A percentile compares a stretch with the other conserved stretches of the same genome.
Evolutionary conservation across 2,113 vertebrate species (phyloP).

Genomic region (Phoenicopterus ruber): DNA sequence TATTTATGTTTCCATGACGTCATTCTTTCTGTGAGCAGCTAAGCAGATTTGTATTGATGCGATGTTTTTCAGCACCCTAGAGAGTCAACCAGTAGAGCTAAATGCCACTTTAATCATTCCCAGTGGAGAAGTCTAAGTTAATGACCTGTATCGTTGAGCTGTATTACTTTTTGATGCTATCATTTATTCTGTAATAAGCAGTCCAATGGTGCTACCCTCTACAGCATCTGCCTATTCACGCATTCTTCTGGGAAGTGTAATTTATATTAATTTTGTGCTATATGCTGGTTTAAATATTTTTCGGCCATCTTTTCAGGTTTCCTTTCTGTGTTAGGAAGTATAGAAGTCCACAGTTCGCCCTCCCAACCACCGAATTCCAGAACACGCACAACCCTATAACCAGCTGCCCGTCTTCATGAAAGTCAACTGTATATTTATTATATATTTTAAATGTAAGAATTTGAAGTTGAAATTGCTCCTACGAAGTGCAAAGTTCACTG

Average conservation of each 20-base stretch:
- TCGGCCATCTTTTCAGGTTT: not conserved
- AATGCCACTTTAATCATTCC: slow-evolving; percentile 34
- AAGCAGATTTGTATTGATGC: slow-evolving; percentile 49
- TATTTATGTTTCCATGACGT: not conserved
- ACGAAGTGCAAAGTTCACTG: not conserved
- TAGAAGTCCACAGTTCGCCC: not conserved
- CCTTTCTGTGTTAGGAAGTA: not conserved
- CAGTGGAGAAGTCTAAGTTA: slow-evolving; percentile 12
- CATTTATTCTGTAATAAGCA: slow-evolving; percentile 42
- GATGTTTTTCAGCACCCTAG: slow-evolving; percentile 16
- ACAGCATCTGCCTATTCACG: not conserved
- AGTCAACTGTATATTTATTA: not conserved
- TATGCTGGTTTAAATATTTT: not conserved
- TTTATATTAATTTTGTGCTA: not conserved
- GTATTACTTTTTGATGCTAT: slow-evolving; percentile 21
- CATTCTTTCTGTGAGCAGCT: not conserved
- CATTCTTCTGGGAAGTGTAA: not conserved
- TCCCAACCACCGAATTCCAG: not conserved
- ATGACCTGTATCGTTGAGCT: slow-evolving; percentile 23
- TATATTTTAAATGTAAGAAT: not conserved
- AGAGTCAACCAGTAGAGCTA: not conserved
- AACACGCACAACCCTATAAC: not conserved
- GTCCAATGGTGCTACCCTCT: not conserved
- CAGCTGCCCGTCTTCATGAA: not conserved
- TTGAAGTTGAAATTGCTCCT: not conserved